A percentile compares a stretch with the other conserved stretches of the same genome.
Evolutionary conservation across 2,113 vertebrate species (phyloP).

Genomic region (Pygoscelis antarcticus): DNA sequence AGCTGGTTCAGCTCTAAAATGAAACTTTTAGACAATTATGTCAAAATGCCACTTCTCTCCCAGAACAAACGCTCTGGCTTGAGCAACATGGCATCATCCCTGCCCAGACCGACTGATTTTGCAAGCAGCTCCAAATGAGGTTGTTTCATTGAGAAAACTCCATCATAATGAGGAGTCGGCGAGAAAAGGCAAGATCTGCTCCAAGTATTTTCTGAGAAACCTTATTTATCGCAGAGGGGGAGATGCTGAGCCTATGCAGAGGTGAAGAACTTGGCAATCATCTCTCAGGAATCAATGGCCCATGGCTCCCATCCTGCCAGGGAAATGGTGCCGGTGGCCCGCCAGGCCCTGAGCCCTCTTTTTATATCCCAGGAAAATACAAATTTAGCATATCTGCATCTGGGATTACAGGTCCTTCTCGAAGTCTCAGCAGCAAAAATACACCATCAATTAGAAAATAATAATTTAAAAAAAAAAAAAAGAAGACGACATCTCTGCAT

Average conservation of each 20-base stretch:
- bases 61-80: neutral
- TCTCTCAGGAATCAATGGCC: neutral
- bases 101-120: neutral
- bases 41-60: neutral
- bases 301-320: neutral
- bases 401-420: neutral
- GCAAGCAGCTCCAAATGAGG: neutral
- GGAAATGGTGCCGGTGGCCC: neutral
- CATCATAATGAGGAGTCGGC: neutral
- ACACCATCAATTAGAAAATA: neutral
- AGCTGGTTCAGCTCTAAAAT: neutral
- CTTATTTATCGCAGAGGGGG: neutral
- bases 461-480: neutral
- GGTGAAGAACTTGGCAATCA: neutral
- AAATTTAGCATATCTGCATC: neutral
- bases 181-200: neutral
- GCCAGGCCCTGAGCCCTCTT: neutral
- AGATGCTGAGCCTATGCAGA: neutral
- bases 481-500: neutral
- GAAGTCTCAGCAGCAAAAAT: neutral
- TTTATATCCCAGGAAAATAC: neutral
- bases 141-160: neutral
- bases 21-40: neutral
- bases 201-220: neutral
- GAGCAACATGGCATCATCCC: neutral